These are phyloP conservation scores for Tapirus indicus DNA, from an alignment of 2,797 vertebrate species.

Conservation along the genomic window DNA sequence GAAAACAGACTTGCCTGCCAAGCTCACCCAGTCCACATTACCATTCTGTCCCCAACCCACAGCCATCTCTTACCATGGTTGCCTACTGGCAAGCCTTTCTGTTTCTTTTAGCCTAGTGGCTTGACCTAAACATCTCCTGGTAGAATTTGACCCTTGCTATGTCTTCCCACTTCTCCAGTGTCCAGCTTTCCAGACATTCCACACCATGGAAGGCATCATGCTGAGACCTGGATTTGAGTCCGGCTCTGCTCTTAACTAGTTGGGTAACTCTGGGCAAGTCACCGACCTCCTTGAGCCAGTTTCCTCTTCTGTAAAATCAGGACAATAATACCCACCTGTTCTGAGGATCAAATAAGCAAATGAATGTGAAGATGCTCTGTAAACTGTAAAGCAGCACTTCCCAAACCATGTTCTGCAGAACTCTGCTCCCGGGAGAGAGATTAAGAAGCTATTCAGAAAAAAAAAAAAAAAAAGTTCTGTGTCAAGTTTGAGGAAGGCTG, in stretches of 20 bases:
- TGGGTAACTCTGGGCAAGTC: neutral
- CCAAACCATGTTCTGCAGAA: neutral
- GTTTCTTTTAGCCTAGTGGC: neutral
- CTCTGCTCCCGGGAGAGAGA: neutral
- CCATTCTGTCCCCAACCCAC: neutral
- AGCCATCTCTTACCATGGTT: neutral
- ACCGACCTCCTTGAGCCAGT: neutral
- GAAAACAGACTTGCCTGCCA: neutral
- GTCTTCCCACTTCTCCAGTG: neutral
- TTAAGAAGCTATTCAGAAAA: neutral
- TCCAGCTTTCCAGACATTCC: neutral
- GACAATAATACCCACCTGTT: neutral
- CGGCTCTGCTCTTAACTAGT: neutral
- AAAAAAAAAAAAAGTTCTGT: neutral
- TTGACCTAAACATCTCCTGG: neutral
- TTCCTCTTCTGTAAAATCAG: constrained; percentile 9
- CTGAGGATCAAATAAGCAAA: neutral
- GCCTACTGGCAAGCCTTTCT: neutral
- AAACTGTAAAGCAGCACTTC: neutral
- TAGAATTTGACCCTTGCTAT: neutral
- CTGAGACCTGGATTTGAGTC: neutral
- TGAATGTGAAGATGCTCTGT: neutral
- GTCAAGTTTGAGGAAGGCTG: neutral
- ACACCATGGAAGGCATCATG: neutral
- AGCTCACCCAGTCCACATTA: neutral